These are phyloP conservation scores for Pteria penguin DNA, from an alignment of 2,888 invertebrate genomes.

Conservation along the genomic window DNA sequence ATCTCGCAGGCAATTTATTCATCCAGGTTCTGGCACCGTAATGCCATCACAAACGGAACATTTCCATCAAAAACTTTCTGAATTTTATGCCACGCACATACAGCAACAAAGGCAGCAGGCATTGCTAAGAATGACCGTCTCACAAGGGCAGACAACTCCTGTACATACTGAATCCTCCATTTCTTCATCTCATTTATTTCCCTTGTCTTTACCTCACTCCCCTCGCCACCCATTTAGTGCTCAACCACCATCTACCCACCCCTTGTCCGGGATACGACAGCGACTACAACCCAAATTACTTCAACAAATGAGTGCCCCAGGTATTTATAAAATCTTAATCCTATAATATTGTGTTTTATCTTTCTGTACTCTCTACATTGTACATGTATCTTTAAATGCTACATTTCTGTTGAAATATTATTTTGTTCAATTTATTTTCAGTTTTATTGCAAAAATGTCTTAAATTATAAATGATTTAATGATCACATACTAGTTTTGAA, in stretches of 20 bases:
- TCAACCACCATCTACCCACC: not conserved
- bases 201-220: not conserved
- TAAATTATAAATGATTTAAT: too few species aligned
- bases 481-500: too few species aligned
- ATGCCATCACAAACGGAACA: not conserved
- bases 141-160: not conserved
- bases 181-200: not conserved
- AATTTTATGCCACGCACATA: not conserved
- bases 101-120: not conserved
- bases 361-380: too few species aligned
- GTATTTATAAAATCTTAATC: not conserved
- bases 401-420: too few species aligned
- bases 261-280: not conserved
- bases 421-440: too few species aligned
- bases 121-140: not conserved
- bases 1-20: not conserved
- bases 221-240: not conserved
- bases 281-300: not conserved
- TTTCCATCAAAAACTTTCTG: not conserved
- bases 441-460: too few species aligned
- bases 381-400: too few species aligned
- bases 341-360: too few species aligned
- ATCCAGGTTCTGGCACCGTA: not conserved
- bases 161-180: not conserved
- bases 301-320: not conserved